Evolutionary conservation across 1,140 invertebrate species (phyloP).

Genomic region (Scaptomyza montana): DNA sequence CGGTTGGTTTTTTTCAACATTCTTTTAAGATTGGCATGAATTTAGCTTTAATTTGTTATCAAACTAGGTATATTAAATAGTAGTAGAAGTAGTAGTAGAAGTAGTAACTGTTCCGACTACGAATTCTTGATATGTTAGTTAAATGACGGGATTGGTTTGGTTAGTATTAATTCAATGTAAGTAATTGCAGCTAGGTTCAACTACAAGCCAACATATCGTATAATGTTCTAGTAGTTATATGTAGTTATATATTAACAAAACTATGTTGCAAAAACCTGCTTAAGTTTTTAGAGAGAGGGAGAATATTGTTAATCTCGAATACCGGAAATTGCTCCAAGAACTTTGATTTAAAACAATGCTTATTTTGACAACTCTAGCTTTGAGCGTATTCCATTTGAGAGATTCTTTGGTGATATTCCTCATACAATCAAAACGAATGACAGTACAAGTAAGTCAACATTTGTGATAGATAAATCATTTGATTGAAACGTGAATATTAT

Average conservation of each 20-base stretch:
- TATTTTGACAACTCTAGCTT: background rate
- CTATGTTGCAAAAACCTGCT: slow-evolving; percentile 13
- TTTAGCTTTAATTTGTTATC: slow-evolving; percentile 27
- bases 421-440: slow-evolving; percentile 61
- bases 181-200: slow-evolving; percentile 43
- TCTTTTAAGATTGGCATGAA: slow-evolving; percentile 34
- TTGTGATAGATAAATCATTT: slow-evolving; percentile 34
- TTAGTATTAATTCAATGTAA: slow-evolving; percentile 18
- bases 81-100: background rate
- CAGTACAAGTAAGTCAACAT: slow-evolving; percentile 49
- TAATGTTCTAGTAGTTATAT: slow-evolving; percentile 1
- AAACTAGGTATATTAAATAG: slow-evolving; percentile 8
- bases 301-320: slow-evolving; percentile 20
- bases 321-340: background rate
- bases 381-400: slow-evolving; percentile 11
- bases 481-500: slow-evolving; percentile 49
- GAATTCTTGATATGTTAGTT: slow-evolving; percentile 14
- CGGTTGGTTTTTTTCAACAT: slow-evolving; percentile 7
- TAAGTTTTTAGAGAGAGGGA: background rate
- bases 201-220: slow-evolving; percentile 30
- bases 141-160: slow-evolving; percentile 28
- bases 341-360: background rate
- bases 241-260: slow-evolving; percentile 10
- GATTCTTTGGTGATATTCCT: slow-evolving; percentile 17
- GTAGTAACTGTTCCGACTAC: slow-evolving; percentile 23